These are phyloP conservation scores for Lithobates sylvaticus DNA, from an alignment of 2,797 vertebrate species.

Conservation along the genomic window DNA sequence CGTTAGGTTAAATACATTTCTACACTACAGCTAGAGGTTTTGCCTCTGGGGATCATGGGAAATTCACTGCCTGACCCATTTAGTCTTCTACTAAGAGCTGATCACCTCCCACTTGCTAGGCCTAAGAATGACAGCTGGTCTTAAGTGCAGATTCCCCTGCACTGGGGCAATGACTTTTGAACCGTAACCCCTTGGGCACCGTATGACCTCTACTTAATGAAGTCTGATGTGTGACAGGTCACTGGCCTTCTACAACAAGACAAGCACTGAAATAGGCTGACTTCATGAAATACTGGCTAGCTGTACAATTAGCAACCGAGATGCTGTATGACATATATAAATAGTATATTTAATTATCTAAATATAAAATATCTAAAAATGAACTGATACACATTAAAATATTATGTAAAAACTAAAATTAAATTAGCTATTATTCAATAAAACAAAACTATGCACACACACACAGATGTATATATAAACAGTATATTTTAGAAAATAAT, in stretches of 20 bases:
- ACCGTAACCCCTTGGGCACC: background rate
- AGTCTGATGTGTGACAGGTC: conserved; percentile 33
- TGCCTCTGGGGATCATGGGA: conserved; percentile 5
- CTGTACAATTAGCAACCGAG: background rate
- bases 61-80: conserved; percentile 18
- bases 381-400: no score
- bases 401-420: no score
- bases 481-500: no score
- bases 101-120: background rate
- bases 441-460: no score
- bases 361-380: background rate
- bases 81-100: conserved; percentile 10
- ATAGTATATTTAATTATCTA: background rate
- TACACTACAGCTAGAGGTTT: conserved; percentile 2
- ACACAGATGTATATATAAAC: no score
- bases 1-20: conserved; percentile 27
- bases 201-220: conserved; percentile 22
- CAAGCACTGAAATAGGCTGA: background rate
- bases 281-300: background rate
- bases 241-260: background rate
- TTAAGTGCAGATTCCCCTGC: conserved; percentile 43
- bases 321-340: no score
- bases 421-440: no score
- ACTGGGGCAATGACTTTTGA: background rate
- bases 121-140: conserved; percentile 22